Percentiles rank a stretch among this genome's conserved stretches.
Evolutionary conservation across 2,888 invertebrate genomes (phyloP).

Genomic region (Hyposoter didymator): DNA sequence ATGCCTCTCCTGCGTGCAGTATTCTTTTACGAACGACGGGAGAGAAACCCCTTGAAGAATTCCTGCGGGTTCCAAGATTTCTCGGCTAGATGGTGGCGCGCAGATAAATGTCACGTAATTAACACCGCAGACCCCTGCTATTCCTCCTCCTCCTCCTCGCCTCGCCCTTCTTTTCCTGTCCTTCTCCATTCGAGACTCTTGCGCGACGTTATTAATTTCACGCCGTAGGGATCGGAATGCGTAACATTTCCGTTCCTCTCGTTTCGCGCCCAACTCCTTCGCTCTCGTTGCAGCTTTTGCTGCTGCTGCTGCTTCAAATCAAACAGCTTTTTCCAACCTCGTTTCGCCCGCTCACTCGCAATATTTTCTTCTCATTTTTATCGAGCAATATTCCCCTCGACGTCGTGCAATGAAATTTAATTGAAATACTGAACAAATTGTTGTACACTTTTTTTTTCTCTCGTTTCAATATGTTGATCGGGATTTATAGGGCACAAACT

Average conservation of each 20-base stretch:
- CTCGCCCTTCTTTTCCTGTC: not conserved
- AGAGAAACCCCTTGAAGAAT: conserved; percentile 70
- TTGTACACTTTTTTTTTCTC: not conserved
- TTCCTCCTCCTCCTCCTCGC: conserved; percentile 27
- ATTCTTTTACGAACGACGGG: conserved; percentile 40
- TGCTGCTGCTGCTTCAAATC: conserved; percentile 10
- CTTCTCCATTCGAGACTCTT: conserved; percentile 50
- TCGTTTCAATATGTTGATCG: not conserved
- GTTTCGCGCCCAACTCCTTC: conserved; percentile 24
- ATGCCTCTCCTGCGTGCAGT: not conserved
- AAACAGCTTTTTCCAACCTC: conserved; percentile 16
- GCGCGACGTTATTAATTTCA: conserved; percentile 79
- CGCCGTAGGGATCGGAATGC: conserved; percentile 78
- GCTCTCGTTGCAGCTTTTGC: conserved; percentile 24
- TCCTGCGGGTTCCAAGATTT: conserved; percentile 77
- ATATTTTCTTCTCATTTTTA: not conserved
- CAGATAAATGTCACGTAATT: conserved; percentile 82
- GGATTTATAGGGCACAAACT: not conserved
- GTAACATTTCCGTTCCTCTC: conserved; percentile 73
- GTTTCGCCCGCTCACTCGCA: not conserved
- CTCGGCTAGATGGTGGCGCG: conserved; percentile 77
- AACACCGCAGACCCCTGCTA: conserved; percentile 71
- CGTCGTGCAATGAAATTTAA: not conserved
- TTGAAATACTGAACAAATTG: not conserved
- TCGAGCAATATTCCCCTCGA: not conserved